Evolutionary conservation across 2,113 vertebrate species (phyloP).

Genomic region (human): GRCh38 chr7:7834501-7835000

Average conservation of each 20-base stretch:
- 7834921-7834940: too few species aligned
- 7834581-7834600: background rate
- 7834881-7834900: too few species aligned
- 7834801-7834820: background rate
- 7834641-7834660: background rate
- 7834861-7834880: background rate
- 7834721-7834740: background rate
- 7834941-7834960: too few species aligned
- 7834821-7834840: background rate
- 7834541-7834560: background rate
- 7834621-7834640: background rate
- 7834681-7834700: background rate
- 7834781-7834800: too few species aligned
- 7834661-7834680: background rate
- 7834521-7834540: background rate
- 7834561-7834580: background rate
- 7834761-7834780: background rate
- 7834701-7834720: background rate
- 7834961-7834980: too few species aligned
- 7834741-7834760: background rate
- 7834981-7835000: too few species aligned
- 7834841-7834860: background rate
- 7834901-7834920: too few species aligned
- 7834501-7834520: background rate
- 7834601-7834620: background rate